These are phyloP conservation scores for Mesochorus sp. DNA, from an alignment of 2,888 invertebrate species.

Conservation along the genomic window DNA sequence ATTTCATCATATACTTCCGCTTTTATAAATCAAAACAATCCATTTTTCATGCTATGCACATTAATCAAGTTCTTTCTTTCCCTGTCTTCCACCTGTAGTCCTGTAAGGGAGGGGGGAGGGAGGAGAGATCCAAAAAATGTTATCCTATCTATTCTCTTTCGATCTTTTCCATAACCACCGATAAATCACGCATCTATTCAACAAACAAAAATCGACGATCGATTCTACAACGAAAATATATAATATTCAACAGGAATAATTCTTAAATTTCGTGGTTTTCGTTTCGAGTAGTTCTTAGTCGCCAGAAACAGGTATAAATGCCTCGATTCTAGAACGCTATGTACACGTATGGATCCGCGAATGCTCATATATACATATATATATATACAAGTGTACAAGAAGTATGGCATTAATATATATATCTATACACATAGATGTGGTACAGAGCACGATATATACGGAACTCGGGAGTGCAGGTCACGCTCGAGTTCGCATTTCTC, in stretches of 20 bases:
- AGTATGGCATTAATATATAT: slow-evolving; percentile 35
- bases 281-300: slow-evolving; percentile 28
- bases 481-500: slow-evolving; percentile 66
- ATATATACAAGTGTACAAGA: slow-evolving; percentile 34
- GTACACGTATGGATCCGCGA: neutral
- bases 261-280: slow-evolving; percentile 4
- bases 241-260: slow-evolving; percentile 12
- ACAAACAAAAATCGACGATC: neutral
- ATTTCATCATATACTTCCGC: no score
- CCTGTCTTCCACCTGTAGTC: no score
- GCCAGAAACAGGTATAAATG: slow-evolving; percentile 52
- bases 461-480: slow-evolving; percentile 62
- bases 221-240: neutral
- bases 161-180: no score
- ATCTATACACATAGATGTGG: slow-evolving; percentile 21
- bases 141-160: no score
- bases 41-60: no score
- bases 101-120: no score
- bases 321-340: slow-evolving; percentile 43
- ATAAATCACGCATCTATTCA: no score
- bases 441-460: slow-evolving; percentile 54
- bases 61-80: no score
- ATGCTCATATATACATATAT: neutral
- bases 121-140: no score
- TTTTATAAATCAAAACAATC: no score